Conservation (phyloP, 2,113 vertebrate genomes). For the Paracanthobrama guichenoti region DNA sequence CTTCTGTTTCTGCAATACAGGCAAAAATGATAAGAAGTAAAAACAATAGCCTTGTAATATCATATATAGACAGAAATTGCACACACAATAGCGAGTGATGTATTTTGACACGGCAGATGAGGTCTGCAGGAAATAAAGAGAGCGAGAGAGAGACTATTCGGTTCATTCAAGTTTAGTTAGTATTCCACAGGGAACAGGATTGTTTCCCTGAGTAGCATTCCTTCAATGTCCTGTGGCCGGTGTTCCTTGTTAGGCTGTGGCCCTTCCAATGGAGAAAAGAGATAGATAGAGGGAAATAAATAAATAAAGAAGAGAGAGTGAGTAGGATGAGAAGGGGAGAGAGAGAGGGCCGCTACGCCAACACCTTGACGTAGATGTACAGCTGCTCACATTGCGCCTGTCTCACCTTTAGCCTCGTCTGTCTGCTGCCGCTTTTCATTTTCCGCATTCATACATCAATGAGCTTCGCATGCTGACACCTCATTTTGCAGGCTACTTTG, state of each 20-base stretch:
- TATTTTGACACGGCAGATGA: conserved; percentile 81
- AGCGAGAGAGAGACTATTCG: conserved; percentile 38
- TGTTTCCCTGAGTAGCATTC: conserved; percentile 82
- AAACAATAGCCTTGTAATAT: conserved; percentile 19
- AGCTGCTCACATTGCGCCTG: conserved; percentile 92
- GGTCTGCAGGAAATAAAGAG: conserved; percentile 60
- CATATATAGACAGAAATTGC: conserved; percentile 68
- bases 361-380: conserved; percentile 97
- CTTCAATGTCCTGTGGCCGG: conserved; percentile 89
- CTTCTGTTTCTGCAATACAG: background rate
- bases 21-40: conserved; percentile 11
- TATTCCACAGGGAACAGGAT: conserved; percentile 85
- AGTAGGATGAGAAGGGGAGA: conserved; percentile 56
- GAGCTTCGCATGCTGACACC: conserved; percentile 98
- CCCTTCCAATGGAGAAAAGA: conserved; percentile 78
- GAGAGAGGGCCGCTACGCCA: conserved; percentile 81
- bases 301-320: conserved; percentile 50
- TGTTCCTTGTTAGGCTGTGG: conserved; percentile 95
- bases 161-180: conserved; percentile 82
- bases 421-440: conserved; percentile 99
- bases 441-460: conserved; percentile 99
- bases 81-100: conserved; percentile 95
- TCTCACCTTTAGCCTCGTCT: conserved; percentile 98
- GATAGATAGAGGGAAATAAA: conserved; percentile 56
- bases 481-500: conserved; percentile 99